Conservation (phyloP, 2,888 invertebrate species). For the Antitype chi region DNA sequence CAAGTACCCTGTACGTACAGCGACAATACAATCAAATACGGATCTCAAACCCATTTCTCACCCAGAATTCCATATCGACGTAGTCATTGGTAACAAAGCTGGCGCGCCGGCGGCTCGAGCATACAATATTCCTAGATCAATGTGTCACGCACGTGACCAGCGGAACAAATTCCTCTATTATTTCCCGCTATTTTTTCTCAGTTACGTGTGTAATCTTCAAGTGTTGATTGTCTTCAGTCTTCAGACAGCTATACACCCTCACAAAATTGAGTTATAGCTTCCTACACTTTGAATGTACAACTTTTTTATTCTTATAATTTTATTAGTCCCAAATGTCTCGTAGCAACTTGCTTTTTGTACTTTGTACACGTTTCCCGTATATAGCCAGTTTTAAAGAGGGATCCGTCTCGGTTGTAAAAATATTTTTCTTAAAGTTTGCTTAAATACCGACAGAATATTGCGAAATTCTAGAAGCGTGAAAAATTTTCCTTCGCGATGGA, state of each 20-base stretch:
- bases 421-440: slow-evolving; percentile 52
- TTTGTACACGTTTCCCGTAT: slow-evolving; percentile 32
- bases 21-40: slow-evolving; percentile 53
- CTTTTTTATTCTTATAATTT: slow-evolving; percentile 58
- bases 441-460: slow-evolving; percentile 56
- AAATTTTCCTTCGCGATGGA: slow-evolving; percentile 43
- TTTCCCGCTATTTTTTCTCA: slow-evolving; percentile 74
- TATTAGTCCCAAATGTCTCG: slow-evolving; percentile 55
- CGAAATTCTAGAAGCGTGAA: slow-evolving; percentile 40
- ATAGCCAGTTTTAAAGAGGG: slow-evolving; percentile 24
- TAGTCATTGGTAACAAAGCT: slow-evolving; percentile 55
- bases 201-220: slow-evolving; percentile 79
- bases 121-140: slow-evolving; percentile 65
- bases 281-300: slow-evolving; percentile 53
- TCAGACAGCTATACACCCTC: slow-evolving; percentile 47
- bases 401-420: slow-evolving; percentile 51
- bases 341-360: slow-evolving; percentile 41
- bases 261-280: slow-evolving; percentile 49
- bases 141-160: slow-evolving; percentile 70
- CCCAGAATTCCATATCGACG: slow-evolving; percentile 52
- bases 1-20: slow-evolving; percentile 10
- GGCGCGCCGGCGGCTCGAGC: slow-evolving; percentile 40
- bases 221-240: slow-evolving; percentile 73
- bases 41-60: slow-evolving; percentile 57
- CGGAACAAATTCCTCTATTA: slow-evolving; percentile 63